Conservation (phyloP, 2,113 vertebrate genomes). For the Pomatorhinus ruficollis region DNA sequence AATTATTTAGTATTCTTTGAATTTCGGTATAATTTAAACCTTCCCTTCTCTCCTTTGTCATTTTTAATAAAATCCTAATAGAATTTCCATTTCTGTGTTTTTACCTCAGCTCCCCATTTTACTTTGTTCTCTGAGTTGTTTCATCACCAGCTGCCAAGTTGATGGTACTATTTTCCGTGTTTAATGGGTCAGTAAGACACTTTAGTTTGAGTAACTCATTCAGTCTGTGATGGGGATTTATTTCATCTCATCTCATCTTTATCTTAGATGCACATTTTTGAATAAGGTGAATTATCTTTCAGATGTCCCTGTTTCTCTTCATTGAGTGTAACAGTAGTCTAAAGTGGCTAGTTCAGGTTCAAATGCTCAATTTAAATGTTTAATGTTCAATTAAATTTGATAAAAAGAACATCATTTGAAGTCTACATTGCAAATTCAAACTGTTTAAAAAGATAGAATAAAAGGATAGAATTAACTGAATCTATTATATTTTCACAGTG, state of each 20-base stretch:
- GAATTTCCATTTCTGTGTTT: neutral
- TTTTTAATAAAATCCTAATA: neutral
- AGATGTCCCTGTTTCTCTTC: neutral
- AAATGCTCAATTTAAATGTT: slow-evolving; percentile 5
- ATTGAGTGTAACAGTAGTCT: neutral
- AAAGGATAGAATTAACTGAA: neutral
- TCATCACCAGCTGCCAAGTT: neutral
- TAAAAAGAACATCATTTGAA: neutral
- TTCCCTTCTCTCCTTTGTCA: neutral
- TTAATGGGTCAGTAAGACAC: neutral
- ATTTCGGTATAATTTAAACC: neutral
- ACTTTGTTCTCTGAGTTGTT: neutral
- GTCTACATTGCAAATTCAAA: neutral
- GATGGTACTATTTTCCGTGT: neutral
- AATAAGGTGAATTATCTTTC: neutral
- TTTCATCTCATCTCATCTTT: neutral
- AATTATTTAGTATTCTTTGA: neutral
- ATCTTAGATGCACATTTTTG: neutral
- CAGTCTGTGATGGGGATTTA: neutral
- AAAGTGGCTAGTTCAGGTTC: neutral
- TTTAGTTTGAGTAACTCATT: neutral
- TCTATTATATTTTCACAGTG: neutral
- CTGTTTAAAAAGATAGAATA: neutral
- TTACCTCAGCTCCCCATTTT: neutral
- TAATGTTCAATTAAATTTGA: slow-evolving; percentile 9